Conservation (phyloP, 2,797 vertebrate species). For the Champsocephalus gunnari region DNA sequence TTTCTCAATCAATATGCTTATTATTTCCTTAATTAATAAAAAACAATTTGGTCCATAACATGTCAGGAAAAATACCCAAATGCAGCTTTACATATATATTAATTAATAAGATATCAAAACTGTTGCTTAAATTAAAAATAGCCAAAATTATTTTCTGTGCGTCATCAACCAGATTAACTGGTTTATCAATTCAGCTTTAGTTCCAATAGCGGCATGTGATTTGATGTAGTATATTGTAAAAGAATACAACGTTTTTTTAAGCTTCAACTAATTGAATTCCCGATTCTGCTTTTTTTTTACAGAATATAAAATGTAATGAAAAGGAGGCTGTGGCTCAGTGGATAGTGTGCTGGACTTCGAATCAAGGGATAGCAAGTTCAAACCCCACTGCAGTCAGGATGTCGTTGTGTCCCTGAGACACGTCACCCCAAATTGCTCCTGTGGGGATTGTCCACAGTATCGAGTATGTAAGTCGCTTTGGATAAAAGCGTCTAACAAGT, state of each 20-base stretch:
- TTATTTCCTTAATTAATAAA: neutral
- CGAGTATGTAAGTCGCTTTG: too few relatives aligned
- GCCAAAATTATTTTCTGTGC: neutral
- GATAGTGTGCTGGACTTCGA: too few relatives aligned
- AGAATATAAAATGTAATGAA: too few relatives aligned
- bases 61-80: neutral
- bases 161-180: neutral
- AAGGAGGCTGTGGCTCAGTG: too few relatives aligned
- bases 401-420: too few relatives aligned
- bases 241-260: too few relatives aligned
- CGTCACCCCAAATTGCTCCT: too few relatives aligned
- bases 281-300: neutral
- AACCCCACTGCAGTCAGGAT: too few relatives aligned
- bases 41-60: neutral
- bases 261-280: neutral
- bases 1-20: neutral
- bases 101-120: neutral
- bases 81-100: neutral
- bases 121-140: neutral
- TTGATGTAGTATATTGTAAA: neutral
- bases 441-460: too few relatives aligned
- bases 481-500: too few relatives aligned
- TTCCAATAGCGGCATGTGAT: neutral
- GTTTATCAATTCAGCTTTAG: neutral
- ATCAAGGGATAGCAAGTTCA: too few relatives aligned